Percentiles rank a stretch among this genome's conserved stretches.
Evolutionary conservation across 1,140 invertebrate genomes (phyloP).

Genomic region (Geopemphigus sp.): DNA sequence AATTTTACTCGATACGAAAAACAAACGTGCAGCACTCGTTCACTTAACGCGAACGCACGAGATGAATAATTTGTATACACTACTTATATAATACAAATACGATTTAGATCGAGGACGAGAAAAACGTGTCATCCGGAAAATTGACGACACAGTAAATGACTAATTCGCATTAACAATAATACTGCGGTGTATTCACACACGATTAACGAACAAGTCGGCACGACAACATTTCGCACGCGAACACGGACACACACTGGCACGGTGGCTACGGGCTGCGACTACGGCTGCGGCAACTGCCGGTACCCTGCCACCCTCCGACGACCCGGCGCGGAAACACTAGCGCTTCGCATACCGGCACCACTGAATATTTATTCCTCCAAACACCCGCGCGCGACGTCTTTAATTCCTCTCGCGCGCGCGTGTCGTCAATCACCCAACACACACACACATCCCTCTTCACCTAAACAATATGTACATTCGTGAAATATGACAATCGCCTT

Average conservation of each 20-base stretch:
- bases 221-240: slow-evolving; percentile 29
- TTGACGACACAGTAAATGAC: slow-evolving; percentile 5
- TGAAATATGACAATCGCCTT: too few species aligned
- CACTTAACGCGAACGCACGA: neutral
- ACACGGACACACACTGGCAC: slow-evolving; percentile 40
- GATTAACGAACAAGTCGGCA: neutral
- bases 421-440: neutral
- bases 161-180: neutral
- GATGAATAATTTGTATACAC: neutral
- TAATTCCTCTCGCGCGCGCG: neutral
- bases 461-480: too few species aligned
- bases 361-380: neutral
- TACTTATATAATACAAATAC: slow-evolving; percentile 5
- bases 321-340: neutral
- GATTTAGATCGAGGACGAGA: neutral
- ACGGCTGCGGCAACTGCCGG: slow-evolving; percentile 5
- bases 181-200: neutral
- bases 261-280: slow-evolving; percentile 4
- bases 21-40: neutral
- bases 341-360: slow-evolving; percentile 21
- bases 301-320: neutral
- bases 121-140: neutral
- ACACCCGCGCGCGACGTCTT: neutral
- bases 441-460: too few species aligned
- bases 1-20: neutral